These are phyloP conservation scores for Enteromius afrohamiltoni DNA, from an alignment of 2,797 vertebrate species.

Conservation along the genomic window DNA sequence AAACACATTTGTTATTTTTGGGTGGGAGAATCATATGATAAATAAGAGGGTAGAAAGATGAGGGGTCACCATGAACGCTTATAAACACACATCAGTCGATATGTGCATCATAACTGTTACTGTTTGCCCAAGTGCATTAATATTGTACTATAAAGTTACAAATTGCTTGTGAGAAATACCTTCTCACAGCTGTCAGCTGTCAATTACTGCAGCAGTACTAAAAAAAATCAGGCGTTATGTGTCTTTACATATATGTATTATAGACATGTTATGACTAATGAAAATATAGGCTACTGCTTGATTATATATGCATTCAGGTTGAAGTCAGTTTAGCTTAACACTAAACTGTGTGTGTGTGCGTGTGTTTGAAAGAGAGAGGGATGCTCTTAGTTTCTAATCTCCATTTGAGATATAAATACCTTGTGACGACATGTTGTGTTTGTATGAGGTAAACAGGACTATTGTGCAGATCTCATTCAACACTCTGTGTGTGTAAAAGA, in stretches of 20 bases:
- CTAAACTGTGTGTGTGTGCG: slow-evolving; percentile 1
- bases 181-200: not conserved
- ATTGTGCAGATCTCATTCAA: slow-evolving; percentile 55
- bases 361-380: not conserved
- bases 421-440: slow-evolving; percentile 49
- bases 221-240: not conserved
- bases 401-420: slow-evolving; percentile 39
- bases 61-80: slow-evolving; percentile 33
- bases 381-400: slow-evolving; percentile 21
- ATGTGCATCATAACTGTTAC: not conserved
- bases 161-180: not conserved
- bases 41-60: slow-evolving; percentile 10
- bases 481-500: slow-evolving; percentile 39
- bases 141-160: not conserved
- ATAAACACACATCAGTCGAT: slow-evolving; percentile 21
- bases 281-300: not conserved
- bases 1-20: slow-evolving; percentile 10
- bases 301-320: not conserved
- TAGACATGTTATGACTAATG: not conserved
- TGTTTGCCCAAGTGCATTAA: not conserved
- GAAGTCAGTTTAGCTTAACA: not conserved
- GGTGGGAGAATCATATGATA: slow-evolving; percentile 8
- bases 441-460: slow-evolving; percentile 49
- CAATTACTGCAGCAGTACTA: not conserved
- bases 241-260: not conserved